Conservation (phyloP, 2,888 invertebrate species). For the Dicycla oo region DNA sequence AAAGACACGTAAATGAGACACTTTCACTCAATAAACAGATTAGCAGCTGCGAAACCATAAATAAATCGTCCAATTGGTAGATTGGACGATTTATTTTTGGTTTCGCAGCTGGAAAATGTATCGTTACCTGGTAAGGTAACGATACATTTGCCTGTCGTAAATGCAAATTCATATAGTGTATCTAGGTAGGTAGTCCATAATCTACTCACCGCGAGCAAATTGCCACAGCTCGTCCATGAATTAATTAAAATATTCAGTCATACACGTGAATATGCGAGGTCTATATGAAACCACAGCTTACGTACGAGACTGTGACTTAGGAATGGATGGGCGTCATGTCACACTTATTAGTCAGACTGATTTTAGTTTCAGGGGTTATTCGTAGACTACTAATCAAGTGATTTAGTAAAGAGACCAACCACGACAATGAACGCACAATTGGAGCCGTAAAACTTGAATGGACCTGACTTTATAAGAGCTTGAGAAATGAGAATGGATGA, state of each 20-base stretch:
- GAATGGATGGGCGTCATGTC: background rate
- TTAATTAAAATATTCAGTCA: slow-evolving; percentile 14
- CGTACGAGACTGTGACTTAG: background rate
- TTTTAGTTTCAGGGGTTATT: background rate
- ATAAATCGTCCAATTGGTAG: background rate
- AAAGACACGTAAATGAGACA: background rate
- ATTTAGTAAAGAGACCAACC: background rate
- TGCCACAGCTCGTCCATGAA: background rate
- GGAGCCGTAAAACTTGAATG: no score
- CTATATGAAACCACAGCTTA: background rate
- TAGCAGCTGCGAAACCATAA: background rate
- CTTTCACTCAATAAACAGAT: background rate
- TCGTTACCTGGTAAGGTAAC: no score
- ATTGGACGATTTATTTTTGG: no score
- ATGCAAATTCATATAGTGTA: slow-evolving; percentile 25
- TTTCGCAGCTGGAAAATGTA: no score
- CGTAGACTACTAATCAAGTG: background rate
- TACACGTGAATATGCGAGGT: background rate
- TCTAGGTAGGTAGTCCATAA: slow-evolving; percentile 22
- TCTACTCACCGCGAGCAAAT: slow-evolving; percentile 19
- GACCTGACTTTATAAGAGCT: background rate
- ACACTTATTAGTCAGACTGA: background rate
- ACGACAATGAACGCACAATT: background rate
- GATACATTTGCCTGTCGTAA: slow-evolving; percentile 18
- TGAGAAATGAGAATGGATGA: background rate